Base-by-base conservation (phyloP, 2,888 invertebrate genomes). In the Gonocerus acuteangulatus region DNA sequence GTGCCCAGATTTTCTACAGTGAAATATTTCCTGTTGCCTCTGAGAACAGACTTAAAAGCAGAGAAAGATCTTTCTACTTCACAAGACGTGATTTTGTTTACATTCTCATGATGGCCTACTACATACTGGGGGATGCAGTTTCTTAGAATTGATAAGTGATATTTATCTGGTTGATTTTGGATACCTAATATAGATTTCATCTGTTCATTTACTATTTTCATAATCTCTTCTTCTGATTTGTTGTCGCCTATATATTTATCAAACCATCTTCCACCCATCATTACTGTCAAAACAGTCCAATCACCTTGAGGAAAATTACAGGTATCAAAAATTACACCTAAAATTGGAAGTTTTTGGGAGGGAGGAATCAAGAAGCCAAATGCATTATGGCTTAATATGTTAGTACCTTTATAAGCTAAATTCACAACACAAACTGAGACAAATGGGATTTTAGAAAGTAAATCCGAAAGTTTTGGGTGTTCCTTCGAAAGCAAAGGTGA, bases 211-310 rank as follows among this genome's bases (percentile, higher is more conserved):
- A 42, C 32, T 13, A 81, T 67, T 11, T 81, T 76, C 13, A 85
- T 73, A 2, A 92, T 71, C 21, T 79, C 71, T 15, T 82, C 78
- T 52, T 84, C 75, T 2, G 77, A 78, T 0, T 85, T 79, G 71
- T 81, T 75, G 1, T 78, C 70, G 1, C 87, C 87, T 74, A 94
- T 91, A 70, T 83, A 79, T 68, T 88, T 79, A 56, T 87, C 75
- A 71, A 89, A 94, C 92, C 93, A 93, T 67, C 80, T 82, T 1
- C 95, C 95, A 56, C 95, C 95, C 79, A 95, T 84, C 95, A 96
- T 95, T 0, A 90, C 89, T 2, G 92, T 92, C 4, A 93, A 73
- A 42, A 90, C 84, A 0, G 88, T 88, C 61, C 69, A 69, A 48
- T 73, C 71, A 15, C 73, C 68, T 4, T 76, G 73, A 4, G 88